A percentile compares a stretch with the other conserved stretches of the same genome.
These are phyloP conservation scores for Ahaetulla prasina DNA, from an alignment of 2,113 vertebrate species.

Conservation along the genomic window DNA sequence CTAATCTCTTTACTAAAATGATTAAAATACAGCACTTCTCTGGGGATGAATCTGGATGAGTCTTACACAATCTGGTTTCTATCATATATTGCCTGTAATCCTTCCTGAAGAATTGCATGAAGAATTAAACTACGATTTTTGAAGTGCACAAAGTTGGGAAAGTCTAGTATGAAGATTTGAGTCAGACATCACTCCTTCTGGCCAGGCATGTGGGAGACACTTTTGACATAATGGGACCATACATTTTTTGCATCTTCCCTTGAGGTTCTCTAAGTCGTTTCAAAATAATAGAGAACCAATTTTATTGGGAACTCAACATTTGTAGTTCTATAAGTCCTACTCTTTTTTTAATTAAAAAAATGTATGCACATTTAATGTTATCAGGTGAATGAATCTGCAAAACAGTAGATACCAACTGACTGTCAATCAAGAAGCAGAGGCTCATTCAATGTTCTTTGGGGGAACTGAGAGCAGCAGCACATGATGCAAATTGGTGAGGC, in stretches of 20 bases:
- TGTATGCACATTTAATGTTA: neutral
- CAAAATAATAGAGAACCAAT: neutral
- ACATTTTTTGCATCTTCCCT: neutral
- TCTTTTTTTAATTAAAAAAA: neutral
- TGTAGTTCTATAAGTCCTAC: neutral
- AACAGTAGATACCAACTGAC: neutral
- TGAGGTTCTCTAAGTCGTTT: neutral
- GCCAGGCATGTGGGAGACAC: neutral
- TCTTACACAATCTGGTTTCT: neutral
- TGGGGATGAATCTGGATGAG: neutral
- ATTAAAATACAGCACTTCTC: neutral
- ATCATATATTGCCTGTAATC: neutral
- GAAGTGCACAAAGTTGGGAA: neutral
- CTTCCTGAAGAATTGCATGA: neutral
- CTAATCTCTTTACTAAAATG: neutral
- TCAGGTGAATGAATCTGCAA: neutral
- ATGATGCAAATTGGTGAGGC: neutral
- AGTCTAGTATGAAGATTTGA: neutral
- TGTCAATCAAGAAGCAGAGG: neutral
- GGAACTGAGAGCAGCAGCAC: neutral
- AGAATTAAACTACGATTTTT: too few species aligned
- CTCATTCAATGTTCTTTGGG: neutral
- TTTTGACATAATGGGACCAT: neutral
- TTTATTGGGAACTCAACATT: neutral
- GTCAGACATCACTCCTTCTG: neutral